phyloP scores from a whole-genome alignment of 2,888 invertebrate species.

The Notocelia uddmanniana region DNA sequence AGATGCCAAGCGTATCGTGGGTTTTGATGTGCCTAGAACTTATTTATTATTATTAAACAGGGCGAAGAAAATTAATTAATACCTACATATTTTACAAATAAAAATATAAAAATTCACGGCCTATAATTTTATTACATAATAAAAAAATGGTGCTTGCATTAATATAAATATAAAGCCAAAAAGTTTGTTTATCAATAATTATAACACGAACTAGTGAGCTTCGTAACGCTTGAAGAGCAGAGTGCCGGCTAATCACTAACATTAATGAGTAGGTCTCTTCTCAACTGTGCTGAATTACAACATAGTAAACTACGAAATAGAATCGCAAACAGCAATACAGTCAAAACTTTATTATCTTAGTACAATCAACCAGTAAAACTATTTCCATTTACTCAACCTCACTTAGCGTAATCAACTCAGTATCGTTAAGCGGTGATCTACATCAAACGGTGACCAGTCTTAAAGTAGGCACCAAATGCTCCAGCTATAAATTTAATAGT shows the following conservation, averaged over 20 bases:
- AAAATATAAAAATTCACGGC: no score
- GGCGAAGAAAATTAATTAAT: no score
- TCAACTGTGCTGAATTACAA: slow-evolving; percentile 14
- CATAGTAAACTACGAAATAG: neutral
- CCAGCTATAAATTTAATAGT: slow-evolving; percentile 68
- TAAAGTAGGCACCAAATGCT: slow-evolving; percentile 52
- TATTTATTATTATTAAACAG: no score
- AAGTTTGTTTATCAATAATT: neutral
- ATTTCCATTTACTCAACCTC: slow-evolving; percentile 39
- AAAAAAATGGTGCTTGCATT: no score
- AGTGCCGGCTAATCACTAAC: slow-evolving; percentile 2
- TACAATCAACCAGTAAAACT: slow-evolving; percentile 34
- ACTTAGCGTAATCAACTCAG: slow-evolving; percentile 41
- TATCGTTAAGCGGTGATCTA: slow-evolving; percentile 43
- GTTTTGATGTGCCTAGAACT: no score
- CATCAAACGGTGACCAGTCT: slow-evolving; percentile 54
- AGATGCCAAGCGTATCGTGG: slow-evolving; percentile 29
- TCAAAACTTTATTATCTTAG: slow-evolving; percentile 31
- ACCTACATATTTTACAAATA: no score
- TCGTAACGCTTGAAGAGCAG: no score
- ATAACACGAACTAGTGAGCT: neutral
- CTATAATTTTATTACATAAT: no score
- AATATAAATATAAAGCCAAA: neutral
- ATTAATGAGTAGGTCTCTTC: neutral
- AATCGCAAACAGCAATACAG: slow-evolving; percentile 12